Evolutionary conservation across 2,797 vertebrate genomes (phyloP), one percentile per base, ranked within the genome.

Genomic region (Premnoplex brunnescens): DNA sequence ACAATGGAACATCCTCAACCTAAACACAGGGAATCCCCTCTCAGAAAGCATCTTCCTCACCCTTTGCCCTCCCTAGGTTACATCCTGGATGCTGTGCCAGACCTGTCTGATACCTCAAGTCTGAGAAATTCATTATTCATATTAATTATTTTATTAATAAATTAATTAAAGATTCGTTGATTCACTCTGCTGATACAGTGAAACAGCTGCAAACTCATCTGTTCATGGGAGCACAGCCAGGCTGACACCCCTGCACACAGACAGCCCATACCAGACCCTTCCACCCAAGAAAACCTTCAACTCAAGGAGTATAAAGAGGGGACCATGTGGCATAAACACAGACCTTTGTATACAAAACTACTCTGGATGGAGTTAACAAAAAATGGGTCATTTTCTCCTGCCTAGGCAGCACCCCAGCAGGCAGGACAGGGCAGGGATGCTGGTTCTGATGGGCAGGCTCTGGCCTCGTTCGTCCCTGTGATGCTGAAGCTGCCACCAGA

Each of bases 141-240:
- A 28, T 19, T 30, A 30, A 83, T 46, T 46, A 30, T 52, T 77
- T 58, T 46, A 77, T 52, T 41, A 71, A 81, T 86, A 73, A 84
- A 84, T 58, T 7, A 72, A 69, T 84, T 64, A 46, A 58, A 62
- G n/a, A 34, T 34, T 27, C 58, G 18, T 39, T 3, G 24, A 46
- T 78, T 91, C 19, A 28, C 27, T 78, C 69, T 64, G 39, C 59
- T 84, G 89, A 43, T 71, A 66, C 63, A 64, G 49, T 11, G 51
- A 91, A 93, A 69, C 74, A 94, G 67, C 81, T 92, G 88, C 80
- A 79, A 19, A 51, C 48, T 81, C 84, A 85, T 92, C 86, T 92
- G 88, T 34, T 88, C 44, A 10, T 12, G 69, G 2, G 22, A 91
- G 66, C 79, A 54, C 76, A 90, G 66, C 76, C 85, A 88, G 73